A percentile compares a stretch with the other conserved stretches of the same genome.
These are phyloP conservation scores for Spea bombifrons DNA, from an alignment of 2,113 vertebrate genomes.

Conservation along the genomic window DNA sequence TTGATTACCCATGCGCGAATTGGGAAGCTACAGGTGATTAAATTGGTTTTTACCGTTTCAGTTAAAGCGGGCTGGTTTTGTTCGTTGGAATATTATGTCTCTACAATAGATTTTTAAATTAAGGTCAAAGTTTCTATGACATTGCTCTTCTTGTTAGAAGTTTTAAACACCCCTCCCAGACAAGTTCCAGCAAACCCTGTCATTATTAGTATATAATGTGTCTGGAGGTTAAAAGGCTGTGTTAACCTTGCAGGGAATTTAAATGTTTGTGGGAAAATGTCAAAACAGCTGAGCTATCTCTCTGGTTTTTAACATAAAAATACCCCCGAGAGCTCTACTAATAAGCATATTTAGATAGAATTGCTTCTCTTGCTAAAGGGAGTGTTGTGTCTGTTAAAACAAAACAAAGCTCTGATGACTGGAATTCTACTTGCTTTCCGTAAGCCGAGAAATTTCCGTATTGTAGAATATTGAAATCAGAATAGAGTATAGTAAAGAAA, in stretches of 20 bases:
- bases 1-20: no score
- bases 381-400: constrained; percentile 32
- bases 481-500: neutral
- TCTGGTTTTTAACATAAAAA: constrained; percentile 45
- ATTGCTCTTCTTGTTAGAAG: constrained; percentile 30
- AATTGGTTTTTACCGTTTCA: neutral
- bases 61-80: neutral
- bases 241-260: constrained; percentile 46
- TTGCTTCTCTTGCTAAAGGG: constrained; percentile 38
- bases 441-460: neutral
- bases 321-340: constrained; percentile 34
- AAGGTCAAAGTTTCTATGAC: constrained; percentile 34
- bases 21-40: no score
- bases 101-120: constrained; percentile 1
- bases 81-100: neutral
- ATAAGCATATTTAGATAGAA: constrained; percentile 47
- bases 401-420: constrained; percentile 41
- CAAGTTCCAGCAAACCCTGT: constrained; percentile 20
- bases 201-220: constrained; percentile 33
- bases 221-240: constrained; percentile 44
- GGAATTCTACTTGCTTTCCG: constrained; percentile 15
- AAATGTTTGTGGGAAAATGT: constrained; percentile 46
- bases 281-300: constrained; percentile 44
- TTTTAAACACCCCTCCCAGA: constrained; percentile 7
- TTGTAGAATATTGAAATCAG: neutral